These are phyloP conservation scores for Nettapus auritus DNA, from an alignment of 2,113 vertebrate genomes.

Conservation along the genomic window DNA sequence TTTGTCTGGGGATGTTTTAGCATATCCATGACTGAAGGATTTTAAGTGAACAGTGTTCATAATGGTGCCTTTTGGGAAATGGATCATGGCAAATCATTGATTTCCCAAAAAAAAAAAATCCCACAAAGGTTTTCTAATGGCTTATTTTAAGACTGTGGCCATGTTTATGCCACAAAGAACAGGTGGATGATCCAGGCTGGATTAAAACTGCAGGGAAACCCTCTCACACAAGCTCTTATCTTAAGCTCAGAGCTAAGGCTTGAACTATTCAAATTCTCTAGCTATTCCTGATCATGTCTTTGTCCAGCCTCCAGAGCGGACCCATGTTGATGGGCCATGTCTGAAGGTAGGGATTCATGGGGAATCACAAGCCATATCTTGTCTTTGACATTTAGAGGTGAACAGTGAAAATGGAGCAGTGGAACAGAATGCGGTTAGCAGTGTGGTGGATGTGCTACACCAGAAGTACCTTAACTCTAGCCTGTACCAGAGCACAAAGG, in stretches of 20 bases:
- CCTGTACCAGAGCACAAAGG: conserved; percentile 38
- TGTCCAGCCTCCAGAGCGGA: not conserved
- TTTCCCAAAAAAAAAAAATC: not conserved
- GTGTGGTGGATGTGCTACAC: conserved; percentile 59
- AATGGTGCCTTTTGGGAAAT: not conserved
- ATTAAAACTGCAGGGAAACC: not conserved
- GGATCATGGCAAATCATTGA: not conserved
- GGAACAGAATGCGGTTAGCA: not conserved
- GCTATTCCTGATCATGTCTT: not conserved
- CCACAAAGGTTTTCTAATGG: not conserved
- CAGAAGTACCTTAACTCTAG: conserved; percentile 67
- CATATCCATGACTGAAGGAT: not conserved
- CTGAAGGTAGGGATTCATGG: not conserved
- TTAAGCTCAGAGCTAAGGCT: not conserved
- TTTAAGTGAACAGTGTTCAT: not conserved
- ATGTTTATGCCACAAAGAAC: not conserved
- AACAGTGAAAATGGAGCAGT: conserved; percentile 14
- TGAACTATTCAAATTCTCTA: not conserved
- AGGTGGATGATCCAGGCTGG: not conserved
- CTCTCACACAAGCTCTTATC: not conserved
- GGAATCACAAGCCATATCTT: not conserved
- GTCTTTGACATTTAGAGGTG: not conserved
- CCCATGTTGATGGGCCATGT: not conserved
- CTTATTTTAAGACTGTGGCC: not conserved
- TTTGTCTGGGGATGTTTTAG: not conserved